These are phyloP conservation scores for Ormyrus nitidulus DNA, from an alignment of 2,888 invertebrate genomes.

Conservation along the genomic window DNA sequence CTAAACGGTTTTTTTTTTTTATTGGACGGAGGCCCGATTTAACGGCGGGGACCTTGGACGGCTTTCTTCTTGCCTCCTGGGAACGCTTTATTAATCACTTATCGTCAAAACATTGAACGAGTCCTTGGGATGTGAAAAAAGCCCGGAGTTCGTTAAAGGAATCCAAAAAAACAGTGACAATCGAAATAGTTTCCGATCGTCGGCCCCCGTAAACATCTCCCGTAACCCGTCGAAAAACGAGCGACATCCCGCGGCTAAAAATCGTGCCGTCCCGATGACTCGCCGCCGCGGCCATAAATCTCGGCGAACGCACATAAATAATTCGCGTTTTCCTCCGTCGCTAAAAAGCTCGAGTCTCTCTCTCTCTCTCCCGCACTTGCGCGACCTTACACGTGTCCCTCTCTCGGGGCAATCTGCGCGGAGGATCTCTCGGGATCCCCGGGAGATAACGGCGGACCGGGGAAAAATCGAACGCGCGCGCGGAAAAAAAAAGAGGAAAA, in stretches of 20 bases:
- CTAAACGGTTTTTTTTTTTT: too few species aligned
- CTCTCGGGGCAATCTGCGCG: conserved; percentile 38
- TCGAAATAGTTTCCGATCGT: too few species aligned
- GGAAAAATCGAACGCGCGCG: conserved; percentile 32
- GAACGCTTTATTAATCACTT: too few species aligned
- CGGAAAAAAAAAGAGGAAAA: conserved; percentile 13
- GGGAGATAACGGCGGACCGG: conserved; percentile 43
- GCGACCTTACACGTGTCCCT: conserved; percentile 51
- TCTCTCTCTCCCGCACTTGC: neutral
- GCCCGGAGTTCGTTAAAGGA: too few species aligned
- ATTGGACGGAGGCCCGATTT: too few species aligned
- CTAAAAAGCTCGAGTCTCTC: conserved; percentile 24
- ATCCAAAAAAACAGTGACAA: too few species aligned
- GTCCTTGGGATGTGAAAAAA: too few species aligned
- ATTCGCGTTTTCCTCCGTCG: conserved; percentile 35
- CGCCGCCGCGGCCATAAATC: conserved; percentile 28
- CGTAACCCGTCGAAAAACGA: neutral
- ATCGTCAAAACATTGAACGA: too few species aligned
- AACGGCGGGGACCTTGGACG: too few species aligned
- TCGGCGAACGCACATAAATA: conserved; percentile 39
- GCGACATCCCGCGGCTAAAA: neutral
- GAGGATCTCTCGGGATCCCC: conserved; percentile 2
- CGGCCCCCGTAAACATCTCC: neutral
- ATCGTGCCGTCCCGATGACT: too few species aligned
- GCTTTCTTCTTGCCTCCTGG: too few species aligned